Conservation (phyloP, 2,888 invertebrate species). For the Cheilosia variabilis region DNA sequence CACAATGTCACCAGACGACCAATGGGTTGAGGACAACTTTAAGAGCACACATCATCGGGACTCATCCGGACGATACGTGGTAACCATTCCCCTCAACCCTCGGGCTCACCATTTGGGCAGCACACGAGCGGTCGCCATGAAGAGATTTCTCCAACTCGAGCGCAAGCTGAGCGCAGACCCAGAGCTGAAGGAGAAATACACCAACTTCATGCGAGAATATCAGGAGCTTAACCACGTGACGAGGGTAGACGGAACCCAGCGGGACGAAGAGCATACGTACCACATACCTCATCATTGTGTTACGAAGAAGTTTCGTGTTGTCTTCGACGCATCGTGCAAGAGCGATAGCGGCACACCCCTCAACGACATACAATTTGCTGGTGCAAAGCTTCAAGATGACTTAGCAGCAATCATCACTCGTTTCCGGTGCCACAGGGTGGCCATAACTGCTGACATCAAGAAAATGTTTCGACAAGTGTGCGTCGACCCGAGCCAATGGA, state of each 20-base stretch:
- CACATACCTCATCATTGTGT: constrained; percentile 35
- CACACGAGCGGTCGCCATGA: constrained; percentile 5
- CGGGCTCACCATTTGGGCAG: no score
- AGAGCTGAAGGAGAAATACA: constrained; percentile 28
- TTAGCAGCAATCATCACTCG: background rate
- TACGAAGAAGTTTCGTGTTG: constrained; percentile 1
- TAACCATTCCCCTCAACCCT: constrained; percentile 13
- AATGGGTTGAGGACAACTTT: constrained; percentile 40
- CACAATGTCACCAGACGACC: background rate
- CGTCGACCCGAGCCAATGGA: no score
- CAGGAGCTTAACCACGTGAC: constrained; percentile 12
- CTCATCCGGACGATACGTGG: constrained; percentile 28
- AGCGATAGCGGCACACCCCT: background rate
- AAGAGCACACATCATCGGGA: constrained; percentile 1
- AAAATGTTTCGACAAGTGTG: no score
- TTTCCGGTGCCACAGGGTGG: no score
- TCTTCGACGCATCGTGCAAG: no score
- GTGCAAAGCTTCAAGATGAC: constrained; percentile 14
- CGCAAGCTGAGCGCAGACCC: background rate
- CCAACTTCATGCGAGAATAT: background rate
- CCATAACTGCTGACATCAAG: no score
- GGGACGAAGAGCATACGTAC: background rate
- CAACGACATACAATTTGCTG: constrained; percentile 16
- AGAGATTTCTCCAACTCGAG: constrained; percentile 25
- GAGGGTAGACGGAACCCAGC: background rate